phyloP scores from a whole-genome alignment of 2,113 vertebrate genomes.

The Clarias gariepinus region DNA sequence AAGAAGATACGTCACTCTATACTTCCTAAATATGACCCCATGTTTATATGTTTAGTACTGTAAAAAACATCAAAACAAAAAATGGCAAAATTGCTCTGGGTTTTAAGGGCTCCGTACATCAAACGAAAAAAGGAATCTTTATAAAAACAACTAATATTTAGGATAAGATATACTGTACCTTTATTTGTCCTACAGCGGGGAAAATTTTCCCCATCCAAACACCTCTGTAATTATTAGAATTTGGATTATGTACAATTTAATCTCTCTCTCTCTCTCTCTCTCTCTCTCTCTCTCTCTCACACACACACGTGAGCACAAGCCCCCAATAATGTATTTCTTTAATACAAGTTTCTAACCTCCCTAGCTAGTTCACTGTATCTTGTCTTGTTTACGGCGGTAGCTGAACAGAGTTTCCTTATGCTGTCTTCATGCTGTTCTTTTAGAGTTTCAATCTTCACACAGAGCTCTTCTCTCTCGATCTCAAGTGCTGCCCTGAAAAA shows the following conservation, averaged over 20 bases:
- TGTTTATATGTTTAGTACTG: too few species aligned
- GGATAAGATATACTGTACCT: too few species aligned
- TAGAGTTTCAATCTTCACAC: constrained; percentile 35
- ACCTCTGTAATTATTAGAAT: background rate
- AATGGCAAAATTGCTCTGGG: background rate
- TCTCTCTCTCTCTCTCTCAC: too few species aligned
- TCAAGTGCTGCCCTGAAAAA: constrained; percentile 32
- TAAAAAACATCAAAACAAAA: background rate
- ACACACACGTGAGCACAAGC: background rate
- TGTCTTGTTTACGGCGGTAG: constrained; percentile 24
- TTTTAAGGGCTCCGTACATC: background rate
- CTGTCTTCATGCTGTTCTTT: constrained; percentile 55
- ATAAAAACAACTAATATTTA: background rate
- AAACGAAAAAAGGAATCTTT: background rate
- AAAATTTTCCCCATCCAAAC: background rate
- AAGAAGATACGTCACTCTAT: too few species aligned
- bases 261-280: too few species aligned
- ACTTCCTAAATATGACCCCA: too few species aligned
- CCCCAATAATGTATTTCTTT: background rate
- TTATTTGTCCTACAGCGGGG: too few species aligned
- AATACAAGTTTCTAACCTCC: constrained; percentile 47
- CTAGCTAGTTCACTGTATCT: constrained; percentile 55
- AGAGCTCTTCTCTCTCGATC: constrained; percentile 52
- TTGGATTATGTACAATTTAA: background rate
- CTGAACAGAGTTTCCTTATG: constrained; percentile 42